Base-by-base conservation (phyloP, 53 echinoderm and acorn worm genomes). In the Astropecten irregularis region DNA sequence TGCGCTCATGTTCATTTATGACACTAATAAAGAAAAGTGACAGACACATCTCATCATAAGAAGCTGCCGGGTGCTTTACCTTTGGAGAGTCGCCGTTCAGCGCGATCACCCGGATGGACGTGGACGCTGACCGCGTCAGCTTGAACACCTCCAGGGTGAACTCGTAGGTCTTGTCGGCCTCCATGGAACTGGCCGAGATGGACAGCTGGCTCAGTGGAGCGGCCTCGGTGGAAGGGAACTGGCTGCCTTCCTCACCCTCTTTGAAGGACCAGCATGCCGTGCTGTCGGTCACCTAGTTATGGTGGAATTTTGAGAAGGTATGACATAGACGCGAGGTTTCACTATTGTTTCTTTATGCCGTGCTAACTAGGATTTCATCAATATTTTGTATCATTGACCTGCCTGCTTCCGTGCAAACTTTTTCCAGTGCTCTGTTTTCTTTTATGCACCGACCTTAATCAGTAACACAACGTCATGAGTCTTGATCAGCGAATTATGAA, bases 231-330 rank as follows among this genome's bases (percentile, higher is more conserved):
- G 65, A 64, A 15, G 86, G 85, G 51, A 93, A 76, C 54, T 77
- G 42, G 15, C 85, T 34, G 18, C 94, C 85, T 10, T 76, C 70
- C 34, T 88, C 85, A 35, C 91, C 88, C 1, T 56, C 55, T 32
- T 82, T 86, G 68, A 65, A 93, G 20, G 94, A 90, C 86, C 86
- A 90, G 55, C 93, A 91, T 1, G 66, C 82, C 26, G 90, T 87
- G 71, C 33, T 84, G 40, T 90, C 90, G 1, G 93, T 88, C 27
- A 85, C 83, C 90, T 91, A 61, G 29, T 1, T 39, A 23, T 3
- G 30, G 32, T 62, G 34, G 28, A 6, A 29, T 27, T 26, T 15
- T 5, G 1, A 67, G 10, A 48, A 40, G 13, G 3, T 8, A 23
- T 65, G 25, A 20, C 18, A 25, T 13, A 59, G 37, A 82, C 29